Conservation (phyloP, 2,113 vertebrate genomes). For the Sphyrna mokarran region DNA sequence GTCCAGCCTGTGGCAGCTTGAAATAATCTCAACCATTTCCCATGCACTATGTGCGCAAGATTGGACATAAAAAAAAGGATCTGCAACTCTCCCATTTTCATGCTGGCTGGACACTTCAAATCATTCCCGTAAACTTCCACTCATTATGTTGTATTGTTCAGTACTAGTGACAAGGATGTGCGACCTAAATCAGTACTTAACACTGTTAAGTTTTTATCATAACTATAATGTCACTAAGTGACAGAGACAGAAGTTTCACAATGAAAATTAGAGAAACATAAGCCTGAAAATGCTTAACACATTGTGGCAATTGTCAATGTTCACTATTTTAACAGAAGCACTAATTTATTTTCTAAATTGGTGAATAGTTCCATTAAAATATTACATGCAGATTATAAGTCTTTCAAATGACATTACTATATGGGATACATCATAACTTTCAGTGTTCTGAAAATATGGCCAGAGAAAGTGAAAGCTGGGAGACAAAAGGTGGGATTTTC, state of each 20-base stretch:
- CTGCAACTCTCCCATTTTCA: too few species aligned
- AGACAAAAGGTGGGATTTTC: neutral
- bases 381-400: neutral
- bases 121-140: too few species aligned
- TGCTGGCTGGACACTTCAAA: too few species aligned
- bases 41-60: too few species aligned
- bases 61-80: too few species aligned
- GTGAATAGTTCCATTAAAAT: neutral
- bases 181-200: too few species aligned
- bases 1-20: too few species aligned
- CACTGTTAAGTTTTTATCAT: neutral
- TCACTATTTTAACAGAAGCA: neutral
- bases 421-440: neutral
- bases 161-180: too few species aligned
- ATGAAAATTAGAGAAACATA: neutral
- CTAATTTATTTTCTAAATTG: neutral
- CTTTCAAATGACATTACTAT: neutral
- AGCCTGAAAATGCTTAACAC: neutral
- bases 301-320: too few species aligned
- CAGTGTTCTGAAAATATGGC: neutral
- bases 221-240: neutral
- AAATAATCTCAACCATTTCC: too few species aligned
- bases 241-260: neutral
- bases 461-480: neutral
- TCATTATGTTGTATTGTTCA: too few species aligned